Percentiles rank a stretch among this genome's conserved stretches.
Conservation (phyloP, 2,797 vertebrate species). For the Xenops minutus region DNA sequence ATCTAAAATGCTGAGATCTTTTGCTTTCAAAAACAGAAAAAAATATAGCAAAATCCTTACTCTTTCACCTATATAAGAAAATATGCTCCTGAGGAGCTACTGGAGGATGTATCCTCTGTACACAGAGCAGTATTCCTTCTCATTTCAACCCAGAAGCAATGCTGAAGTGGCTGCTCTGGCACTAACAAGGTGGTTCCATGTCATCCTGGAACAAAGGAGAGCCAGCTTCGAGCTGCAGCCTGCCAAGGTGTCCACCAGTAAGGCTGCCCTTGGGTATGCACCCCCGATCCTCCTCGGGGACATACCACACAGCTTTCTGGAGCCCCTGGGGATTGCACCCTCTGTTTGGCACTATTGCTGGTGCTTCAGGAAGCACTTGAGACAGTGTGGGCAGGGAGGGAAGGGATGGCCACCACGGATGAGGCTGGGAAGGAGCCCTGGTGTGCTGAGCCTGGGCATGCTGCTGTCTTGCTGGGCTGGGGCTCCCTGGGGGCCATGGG, state of each 20-base stretch:
- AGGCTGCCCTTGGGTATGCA: not conserved
- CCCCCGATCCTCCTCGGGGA: fast-evolving
- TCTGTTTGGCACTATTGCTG: not conserved
- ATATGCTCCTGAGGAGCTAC: not conserved
- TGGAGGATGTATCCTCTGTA: not conserved
- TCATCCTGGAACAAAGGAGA: not conserved
- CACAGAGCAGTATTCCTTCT: not conserved
- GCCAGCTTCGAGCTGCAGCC: not conserved
- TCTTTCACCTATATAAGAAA: not conserved
- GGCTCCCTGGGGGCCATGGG: fast-evolving
- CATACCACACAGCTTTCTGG: fast-evolving
- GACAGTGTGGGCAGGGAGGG: not conserved
- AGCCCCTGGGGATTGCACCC: not conserved
- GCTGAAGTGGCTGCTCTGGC: not conserved
- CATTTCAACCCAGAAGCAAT: not conserved
- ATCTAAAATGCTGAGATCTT: not conserved
- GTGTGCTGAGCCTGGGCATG: not conserved
- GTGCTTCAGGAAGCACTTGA: not conserved
- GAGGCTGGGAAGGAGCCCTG: not conserved
- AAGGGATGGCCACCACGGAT: fast-evolving
- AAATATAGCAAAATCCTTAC: not conserved
- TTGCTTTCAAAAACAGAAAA: not conserved
- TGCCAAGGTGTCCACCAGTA: not conserved
- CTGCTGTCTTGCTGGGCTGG: fast-evolving
- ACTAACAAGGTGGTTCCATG: fast-evolving